Conservation (phyloP, 2,113 vertebrate species). For the Riparia riparia region DNA sequence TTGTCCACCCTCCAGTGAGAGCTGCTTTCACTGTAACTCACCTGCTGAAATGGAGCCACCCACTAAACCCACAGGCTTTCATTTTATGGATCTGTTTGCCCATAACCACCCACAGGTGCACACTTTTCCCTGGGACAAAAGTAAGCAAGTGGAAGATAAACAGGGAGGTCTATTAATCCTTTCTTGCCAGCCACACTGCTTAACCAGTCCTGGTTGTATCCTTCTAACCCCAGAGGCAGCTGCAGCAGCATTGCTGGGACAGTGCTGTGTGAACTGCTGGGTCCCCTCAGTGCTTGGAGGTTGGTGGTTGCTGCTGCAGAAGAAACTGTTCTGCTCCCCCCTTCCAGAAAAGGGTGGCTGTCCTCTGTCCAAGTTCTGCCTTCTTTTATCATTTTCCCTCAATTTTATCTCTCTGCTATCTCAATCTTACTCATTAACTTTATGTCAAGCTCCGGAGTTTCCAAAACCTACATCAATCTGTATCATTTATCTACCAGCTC, state of each 20-base stretch:
- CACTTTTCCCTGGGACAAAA: background rate
- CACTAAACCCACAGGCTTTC: background rate
- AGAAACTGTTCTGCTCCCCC: background rate
- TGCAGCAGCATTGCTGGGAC: background rate
- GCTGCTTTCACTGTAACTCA: accelerated
- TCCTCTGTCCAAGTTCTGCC: background rate
- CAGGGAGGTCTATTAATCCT: background rate
- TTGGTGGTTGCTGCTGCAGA: background rate
- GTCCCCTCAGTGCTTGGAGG: background rate
- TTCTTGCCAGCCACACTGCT: background rate
- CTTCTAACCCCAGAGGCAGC: background rate
- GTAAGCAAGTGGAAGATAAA: background rate
- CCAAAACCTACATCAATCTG: background rate
- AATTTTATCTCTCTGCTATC: background rate
- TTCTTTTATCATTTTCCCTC: background rate
- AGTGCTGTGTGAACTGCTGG: accelerated
- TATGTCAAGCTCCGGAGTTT: background rate
- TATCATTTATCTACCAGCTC: background rate
- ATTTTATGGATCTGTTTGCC: background rate
- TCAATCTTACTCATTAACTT: background rate
- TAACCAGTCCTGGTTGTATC: background rate
- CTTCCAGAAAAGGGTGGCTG: background rate
- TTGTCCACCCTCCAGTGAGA: background rate
- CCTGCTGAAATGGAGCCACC: background rate
- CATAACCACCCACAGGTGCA: background rate